Conservation (phyloP, 2,797 vertebrate species). For the Sebastes oblongus region DNA sequence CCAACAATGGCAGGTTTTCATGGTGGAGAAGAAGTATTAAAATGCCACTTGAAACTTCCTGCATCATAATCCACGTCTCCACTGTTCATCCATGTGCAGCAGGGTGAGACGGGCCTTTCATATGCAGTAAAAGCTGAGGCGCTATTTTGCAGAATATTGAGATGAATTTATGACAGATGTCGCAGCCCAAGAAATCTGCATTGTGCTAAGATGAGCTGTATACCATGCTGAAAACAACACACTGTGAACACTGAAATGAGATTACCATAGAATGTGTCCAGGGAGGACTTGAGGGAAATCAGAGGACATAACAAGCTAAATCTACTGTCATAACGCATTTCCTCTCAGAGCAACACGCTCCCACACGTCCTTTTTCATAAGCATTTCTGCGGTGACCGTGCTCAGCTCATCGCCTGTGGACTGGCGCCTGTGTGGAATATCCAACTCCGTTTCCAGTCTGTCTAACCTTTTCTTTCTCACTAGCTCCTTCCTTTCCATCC, state of each 20-base stretch:
- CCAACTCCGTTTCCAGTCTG: neutral
- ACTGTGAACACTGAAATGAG: neutral
- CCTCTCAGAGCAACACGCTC: slow-evolving; percentile 2
- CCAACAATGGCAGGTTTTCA: neutral
- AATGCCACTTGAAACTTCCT: neutral
- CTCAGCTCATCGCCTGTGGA: slow-evolving; percentile 4
- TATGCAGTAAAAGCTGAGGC: neutral
- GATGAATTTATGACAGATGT: neutral
- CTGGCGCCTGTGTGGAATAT: neutral
- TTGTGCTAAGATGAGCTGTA: neutral
- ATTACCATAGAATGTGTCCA: slow-evolving; percentile 1
- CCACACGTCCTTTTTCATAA: slow-evolving; percentile 30
- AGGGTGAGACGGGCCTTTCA: neutral
- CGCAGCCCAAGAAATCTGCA: neutral
- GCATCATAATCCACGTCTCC: neutral
- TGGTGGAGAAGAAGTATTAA: neutral
- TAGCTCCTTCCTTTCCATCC: neutral
- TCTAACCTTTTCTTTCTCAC: neutral
- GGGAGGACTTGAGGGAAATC: slow-evolving; percentile 14
- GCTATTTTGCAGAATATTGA: neutral
- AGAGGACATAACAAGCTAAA: slow-evolving; percentile 23
- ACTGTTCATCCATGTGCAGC: neutral
- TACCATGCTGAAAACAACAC: neutral
- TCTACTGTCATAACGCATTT: slow-evolving; percentile 40
- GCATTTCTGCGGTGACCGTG: slow-evolving; percentile 16